These are phyloP conservation scores for Trichonephila inaurata DNA, from an alignment of 1,140 invertebrate species.

Conservation along the genomic window DNA sequence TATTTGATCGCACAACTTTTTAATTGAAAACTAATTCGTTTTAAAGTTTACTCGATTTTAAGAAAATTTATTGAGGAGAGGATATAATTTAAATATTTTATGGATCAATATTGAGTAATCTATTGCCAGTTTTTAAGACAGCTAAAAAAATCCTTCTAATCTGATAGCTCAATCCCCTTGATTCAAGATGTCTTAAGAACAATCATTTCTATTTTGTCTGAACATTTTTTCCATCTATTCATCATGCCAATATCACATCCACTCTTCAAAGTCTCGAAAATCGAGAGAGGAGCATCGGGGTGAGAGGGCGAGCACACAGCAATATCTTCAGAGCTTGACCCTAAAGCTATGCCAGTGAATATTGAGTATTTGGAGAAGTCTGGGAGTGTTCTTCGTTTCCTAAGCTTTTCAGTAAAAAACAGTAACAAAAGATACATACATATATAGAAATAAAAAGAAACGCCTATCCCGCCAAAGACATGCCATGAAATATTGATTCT, in stretches of 20 bases:
- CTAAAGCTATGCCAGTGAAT: conserved; percentile 45
- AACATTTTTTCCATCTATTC: background rate
- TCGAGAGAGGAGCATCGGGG: background rate
- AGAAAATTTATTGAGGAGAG: no score
- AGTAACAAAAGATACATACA: conserved; percentile 44
- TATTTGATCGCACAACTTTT: no score
- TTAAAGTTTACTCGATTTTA: no score
- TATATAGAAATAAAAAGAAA: conserved; percentile 36
- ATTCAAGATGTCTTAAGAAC: conserved; percentile 11
- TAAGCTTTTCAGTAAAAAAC: background rate
- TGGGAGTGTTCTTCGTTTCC: conserved; percentile 8
- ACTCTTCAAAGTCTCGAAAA: background rate
- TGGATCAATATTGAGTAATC: no score
- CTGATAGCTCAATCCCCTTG: background rate
- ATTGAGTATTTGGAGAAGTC: background rate
- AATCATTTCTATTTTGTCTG: background rate
- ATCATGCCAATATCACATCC: conserved; percentile 23
- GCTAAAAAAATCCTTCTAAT: background rate
- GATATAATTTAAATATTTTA: no score
- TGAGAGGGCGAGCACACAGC: background rate
- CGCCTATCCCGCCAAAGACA: conserved; percentile 1
- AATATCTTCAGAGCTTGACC: conserved; percentile 39
- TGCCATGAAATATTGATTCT: conserved; percentile 54
- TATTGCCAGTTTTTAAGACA: no score
- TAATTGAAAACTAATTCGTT: no score